Base-by-base conservation (phyloP, 2,888 invertebrate genomes). In the Tuta absoluta region DNA sequence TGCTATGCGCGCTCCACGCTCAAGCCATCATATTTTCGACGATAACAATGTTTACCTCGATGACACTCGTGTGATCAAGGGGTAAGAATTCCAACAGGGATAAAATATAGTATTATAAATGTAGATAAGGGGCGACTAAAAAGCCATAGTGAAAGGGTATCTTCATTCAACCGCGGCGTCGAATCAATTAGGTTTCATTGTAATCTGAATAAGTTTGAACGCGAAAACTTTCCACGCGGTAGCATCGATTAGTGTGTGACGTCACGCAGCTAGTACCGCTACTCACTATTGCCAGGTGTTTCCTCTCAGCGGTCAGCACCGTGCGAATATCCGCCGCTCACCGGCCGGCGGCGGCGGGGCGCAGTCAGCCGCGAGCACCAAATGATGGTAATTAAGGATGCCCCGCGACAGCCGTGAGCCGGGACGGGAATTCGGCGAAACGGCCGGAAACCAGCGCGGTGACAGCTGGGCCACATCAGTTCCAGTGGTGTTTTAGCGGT, bases 1-100 rank as follows among this genome's bases (percentile, higher is more conserved):
- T 59, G 59, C 59, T 59, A 41, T 59, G 59, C 59, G 41, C 59
- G 38, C 59, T 59, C 56, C 38, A 59, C 21, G 59, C 59, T 38
- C 38, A 41, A 41, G 41, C 59, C n/a, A 56, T 56, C 56, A 56
- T 56, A 56, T 56, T 56, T 53, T 56, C 33, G 56, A 24, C 56
- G 56, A 56, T 56, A 56, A 56, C 28, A 56, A 56, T 56, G 56
- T 56, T 56, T 56, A 33, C 56, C 56, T 17, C 33, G 56, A 56
- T 17, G 56, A 56, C 56, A 53, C 23, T 53, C 51, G 33, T 33
- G 56, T 56, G 33, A 56, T 53, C 51, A 23, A 53, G 51, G 51
- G 51, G 51, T 53, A 53, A 53, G 23, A 12, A 10, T 19, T 49
- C 17, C 45, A 48, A 19, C 48, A 48, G 51, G 51, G 51, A 23